Conservation (phyloP, 2,797 vertebrate genomes). For the Mormyrops boulengeri region DNA sequence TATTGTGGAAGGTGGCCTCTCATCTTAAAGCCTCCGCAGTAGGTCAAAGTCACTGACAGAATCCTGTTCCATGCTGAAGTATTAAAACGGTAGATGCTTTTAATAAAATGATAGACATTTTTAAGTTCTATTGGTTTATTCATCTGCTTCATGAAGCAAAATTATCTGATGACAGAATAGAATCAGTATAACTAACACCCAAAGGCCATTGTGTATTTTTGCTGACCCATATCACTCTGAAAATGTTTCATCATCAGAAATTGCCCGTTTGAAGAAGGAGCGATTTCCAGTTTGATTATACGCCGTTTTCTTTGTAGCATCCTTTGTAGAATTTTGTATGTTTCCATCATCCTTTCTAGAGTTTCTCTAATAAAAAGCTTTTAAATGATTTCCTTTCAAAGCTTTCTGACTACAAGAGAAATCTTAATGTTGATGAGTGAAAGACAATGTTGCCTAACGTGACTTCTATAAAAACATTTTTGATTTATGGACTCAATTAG, state of each 20-base stretch:
- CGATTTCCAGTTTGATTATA: background rate
- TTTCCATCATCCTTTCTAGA: background rate
- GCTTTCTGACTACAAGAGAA: background rate
- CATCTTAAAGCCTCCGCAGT: background rate
- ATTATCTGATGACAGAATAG: background rate
- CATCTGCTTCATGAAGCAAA: background rate
- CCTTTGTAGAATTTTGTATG: background rate
- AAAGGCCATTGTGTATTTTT: background rate
- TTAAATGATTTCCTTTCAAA: background rate
- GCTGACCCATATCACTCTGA: background rate
- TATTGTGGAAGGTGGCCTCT: constrained; percentile 37
- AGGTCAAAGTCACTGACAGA: background rate
- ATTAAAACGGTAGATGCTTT: background rate
- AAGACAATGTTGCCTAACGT: background rate
- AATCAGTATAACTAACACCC: background rate
- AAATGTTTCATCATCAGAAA: background rate
- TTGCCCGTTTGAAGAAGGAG: background rate
- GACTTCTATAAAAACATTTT: background rate
- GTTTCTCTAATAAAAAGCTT: background rate
- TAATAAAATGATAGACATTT: background rate
- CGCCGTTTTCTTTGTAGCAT: background rate
- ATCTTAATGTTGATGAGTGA: background rate
- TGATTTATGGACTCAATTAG: background rate
- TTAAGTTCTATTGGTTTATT: background rate
- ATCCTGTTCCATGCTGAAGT: background rate